Base-by-base conservation (phyloP, 1,140 invertebrate species). In the Neotoxoptera formosana region DNA sequence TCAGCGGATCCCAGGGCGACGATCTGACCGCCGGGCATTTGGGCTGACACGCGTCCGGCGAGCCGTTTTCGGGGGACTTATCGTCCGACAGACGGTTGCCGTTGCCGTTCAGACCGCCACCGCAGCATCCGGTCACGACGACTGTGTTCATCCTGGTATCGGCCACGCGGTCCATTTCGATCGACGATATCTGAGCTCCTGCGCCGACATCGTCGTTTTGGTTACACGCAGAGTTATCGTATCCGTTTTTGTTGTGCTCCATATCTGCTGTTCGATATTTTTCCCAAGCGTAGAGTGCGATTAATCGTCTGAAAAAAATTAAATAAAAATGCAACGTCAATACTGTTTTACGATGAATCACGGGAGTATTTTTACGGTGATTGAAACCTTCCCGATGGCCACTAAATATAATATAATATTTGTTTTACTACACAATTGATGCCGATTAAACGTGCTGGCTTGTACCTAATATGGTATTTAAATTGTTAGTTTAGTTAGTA, bases 1-100 rank as follows among this genome's bases (percentile, higher is more conserved):
- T 90, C 0, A 67, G 3, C 30, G 89, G 89, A n/a, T 90, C 89
- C 89, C 89, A 90, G 14, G 89, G 89, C 2, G 89, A 67, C 17
- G 36, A 17, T 25, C 34, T 90, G 23, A 90, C 14, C 36, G 89
- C 53, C 30, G 89, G 89, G 30, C 89, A 90, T 45, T 90, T 90
- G 7, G 89, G 89, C 89, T 45, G 25, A 56, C 89, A 90, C 0
- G 36, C 56, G 53, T 67, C 45, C 7, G 36, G 36, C 14, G 36
- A 8, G 56, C 20, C 41, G 36, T 60, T 30, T 6, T 11, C 25
- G 25, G 14, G 25, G 30, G 88, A 60, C 9, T 41, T 9, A 41
- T 90, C 30, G n/a, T 30, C 86, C 2, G 86, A 86, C 25, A 7
- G 45, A 86, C 30, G 41, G 2, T 86, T 41, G 23, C 11, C 23